Percentiles rank a stretch among this genome's conserved stretches.
phyloP scores from a whole-genome alignment of 2,888 invertebrate species.

The Brenthis hecate region DNA sequence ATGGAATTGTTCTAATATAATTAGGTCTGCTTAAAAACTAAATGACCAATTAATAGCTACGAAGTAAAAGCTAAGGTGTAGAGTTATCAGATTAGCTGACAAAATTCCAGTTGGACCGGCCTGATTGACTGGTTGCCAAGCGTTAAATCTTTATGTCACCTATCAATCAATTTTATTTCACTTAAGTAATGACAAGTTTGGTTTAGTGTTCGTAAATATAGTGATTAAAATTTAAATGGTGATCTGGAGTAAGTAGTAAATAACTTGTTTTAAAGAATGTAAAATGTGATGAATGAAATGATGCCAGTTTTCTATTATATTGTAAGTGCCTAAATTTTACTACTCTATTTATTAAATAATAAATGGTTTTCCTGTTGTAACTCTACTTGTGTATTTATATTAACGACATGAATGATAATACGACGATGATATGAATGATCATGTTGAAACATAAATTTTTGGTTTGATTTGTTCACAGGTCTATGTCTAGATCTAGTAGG shows the following conservation, averaged over 20 bases:
- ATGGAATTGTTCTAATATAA: neutral
- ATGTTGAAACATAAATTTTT: too few relatives aligned
- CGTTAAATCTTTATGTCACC: constrained; percentile 74
- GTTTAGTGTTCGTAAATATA: constrained; percentile 37
- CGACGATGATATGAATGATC: too few relatives aligned
- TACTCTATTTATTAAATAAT: neutral
- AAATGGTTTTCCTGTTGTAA: too few relatives aligned
- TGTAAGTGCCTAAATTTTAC: neutral
- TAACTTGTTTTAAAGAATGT: constrained; percentile 24
- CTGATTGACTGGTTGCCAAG: constrained; percentile 66
- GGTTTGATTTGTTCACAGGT: too few relatives aligned
- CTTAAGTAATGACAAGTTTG: constrained; percentile 35
- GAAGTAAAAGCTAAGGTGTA: constrained; percentile 51
- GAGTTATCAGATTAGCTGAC: constrained; percentile 50
- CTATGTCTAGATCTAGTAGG: too few relatives aligned
- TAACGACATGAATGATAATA: too few relatives aligned
- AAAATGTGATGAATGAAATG: neutral
- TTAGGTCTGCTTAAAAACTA: constrained; percentile 14
- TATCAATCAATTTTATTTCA: constrained; percentile 77
- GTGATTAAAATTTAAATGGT: constrained; percentile 26
- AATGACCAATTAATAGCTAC: constrained; percentile 27
- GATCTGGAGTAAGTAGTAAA: constrained; percentile 19
- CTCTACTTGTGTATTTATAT: too few relatives aligned
- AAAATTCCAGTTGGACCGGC: constrained; percentile 50
- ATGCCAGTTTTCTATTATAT: neutral